These are phyloP conservation scores for Poeciliopsis occidentalis DNA, from an alignment of 2,113 vertebrate species.

Conservation along the genomic window DNA sequence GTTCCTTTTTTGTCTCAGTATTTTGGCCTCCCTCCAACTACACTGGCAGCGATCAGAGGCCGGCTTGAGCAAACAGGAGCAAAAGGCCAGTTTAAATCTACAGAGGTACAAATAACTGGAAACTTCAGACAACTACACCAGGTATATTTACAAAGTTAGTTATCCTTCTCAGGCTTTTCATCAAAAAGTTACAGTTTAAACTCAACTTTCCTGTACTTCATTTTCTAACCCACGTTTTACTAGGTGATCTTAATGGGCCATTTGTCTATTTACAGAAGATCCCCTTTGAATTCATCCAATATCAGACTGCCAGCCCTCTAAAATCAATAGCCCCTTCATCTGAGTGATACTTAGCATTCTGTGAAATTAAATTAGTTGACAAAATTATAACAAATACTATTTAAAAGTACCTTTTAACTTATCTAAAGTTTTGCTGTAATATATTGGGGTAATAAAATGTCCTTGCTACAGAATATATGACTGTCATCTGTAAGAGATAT, in stretches of 20 bases:
- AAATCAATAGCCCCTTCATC: neutral
- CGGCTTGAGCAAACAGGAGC: slow-evolving; percentile 59
- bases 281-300: neutral
- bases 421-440: too few species aligned
- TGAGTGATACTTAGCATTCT: neutral
- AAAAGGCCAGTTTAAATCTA: slow-evolving; percentile 20
- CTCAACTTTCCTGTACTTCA: neutral
- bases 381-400: too few species aligned
- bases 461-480: too few species aligned
- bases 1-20: slow-evolving; percentile 13
- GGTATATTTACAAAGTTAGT: neutral
- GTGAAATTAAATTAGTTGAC: too few species aligned
- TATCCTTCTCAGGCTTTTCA: slow-evolving; percentile 2
- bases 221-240: slow-evolving; percentile 15
- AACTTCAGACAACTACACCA: neutral
- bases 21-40: slow-evolving; percentile 37
- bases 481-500: too few species aligned
- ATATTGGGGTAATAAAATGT: too few species aligned
- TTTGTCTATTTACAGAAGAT: slow-evolving; percentile 28
- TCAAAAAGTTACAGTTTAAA: neutral
- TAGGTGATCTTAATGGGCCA: neutral
- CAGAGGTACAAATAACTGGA: neutral
- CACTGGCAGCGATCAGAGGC: slow-evolving; percentile 47
- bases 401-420: too few species aligned
- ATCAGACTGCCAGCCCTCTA: neutral